Evolutionary conservation across 1,140 invertebrate species (phyloP).

Genomic region (Sycobia sp.): DNA sequence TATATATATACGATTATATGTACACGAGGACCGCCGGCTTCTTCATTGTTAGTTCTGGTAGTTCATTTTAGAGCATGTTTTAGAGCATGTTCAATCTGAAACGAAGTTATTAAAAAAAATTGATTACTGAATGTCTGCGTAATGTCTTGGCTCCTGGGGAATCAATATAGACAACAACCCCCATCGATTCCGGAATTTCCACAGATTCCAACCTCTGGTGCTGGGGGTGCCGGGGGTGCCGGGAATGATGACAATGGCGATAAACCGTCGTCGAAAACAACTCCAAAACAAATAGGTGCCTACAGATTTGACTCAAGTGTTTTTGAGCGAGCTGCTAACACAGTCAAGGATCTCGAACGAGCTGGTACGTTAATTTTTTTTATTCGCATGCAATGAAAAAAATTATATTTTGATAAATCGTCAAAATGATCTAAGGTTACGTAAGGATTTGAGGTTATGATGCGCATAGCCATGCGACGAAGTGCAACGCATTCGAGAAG

Average conservation of each 20-base stretch:
- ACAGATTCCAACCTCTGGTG: conserved; percentile 38
- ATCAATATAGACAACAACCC: conserved; percentile 59
- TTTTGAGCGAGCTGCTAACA: conserved; percentile 92
- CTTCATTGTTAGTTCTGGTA: too few relatives aligned
- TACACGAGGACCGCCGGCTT: too few relatives aligned
- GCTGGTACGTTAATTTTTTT: too few relatives aligned
- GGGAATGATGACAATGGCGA: conserved; percentile 49
- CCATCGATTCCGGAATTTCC: conserved; percentile 51
- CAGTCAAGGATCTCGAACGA: conserved; percentile 94
- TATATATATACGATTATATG: too few relatives aligned
- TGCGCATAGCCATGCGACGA: conserved; percentile 4
- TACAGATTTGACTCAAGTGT: conserved; percentile 97
- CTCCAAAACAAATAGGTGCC: conserved; percentile 77
- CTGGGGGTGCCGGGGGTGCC: conserved; percentile 47
- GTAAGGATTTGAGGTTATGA: conserved; percentile 43
- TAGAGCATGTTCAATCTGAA: too few relatives aligned
- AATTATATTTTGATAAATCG: too few relatives aligned
- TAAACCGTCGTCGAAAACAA: conserved; percentile 56
- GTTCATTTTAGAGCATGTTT: too few relatives aligned
- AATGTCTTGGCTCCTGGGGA: conserved; percentile 80
- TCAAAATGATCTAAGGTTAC: conserved; percentile 46
- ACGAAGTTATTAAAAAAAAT: too few relatives aligned
- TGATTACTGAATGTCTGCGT: neutral
- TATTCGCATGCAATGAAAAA: too few relatives aligned
- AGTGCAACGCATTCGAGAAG: too few relatives aligned